These are phyloP conservation scores for Ichneumon xanthorius DNA, from an alignment of 2,888 invertebrate species.

Conservation along the genomic window DNA sequence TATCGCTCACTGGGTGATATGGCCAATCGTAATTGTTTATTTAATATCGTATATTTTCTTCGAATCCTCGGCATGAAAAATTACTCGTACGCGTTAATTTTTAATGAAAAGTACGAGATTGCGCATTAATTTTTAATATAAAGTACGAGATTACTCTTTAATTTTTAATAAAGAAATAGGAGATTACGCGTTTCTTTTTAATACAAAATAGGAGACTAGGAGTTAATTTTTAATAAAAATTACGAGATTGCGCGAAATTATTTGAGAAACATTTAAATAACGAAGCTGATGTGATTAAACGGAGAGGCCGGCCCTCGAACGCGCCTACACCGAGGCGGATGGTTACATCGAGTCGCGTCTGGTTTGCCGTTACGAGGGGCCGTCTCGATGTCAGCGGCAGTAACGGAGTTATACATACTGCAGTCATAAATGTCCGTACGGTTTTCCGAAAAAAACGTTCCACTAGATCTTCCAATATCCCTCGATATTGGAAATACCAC, in stretches of 20 bases:
- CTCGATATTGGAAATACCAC: background rate
- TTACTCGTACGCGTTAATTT: no score
- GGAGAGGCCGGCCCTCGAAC: background rate
- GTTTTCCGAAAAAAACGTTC: background rate
- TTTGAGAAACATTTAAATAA: background rate
- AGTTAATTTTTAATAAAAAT: no score
- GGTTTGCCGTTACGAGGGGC: background rate
- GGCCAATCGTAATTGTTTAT: no score
- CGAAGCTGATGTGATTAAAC: background rate
- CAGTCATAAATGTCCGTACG: conserved; percentile 3
- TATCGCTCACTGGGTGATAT: no score
- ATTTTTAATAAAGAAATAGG: no score
- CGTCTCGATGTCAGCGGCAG: conserved; percentile 9
- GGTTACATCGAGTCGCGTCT: background rate
- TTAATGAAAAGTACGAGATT: no score
- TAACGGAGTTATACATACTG: conserved; percentile 12
- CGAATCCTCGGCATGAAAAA: no score
- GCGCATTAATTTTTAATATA: no score
- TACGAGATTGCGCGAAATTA: background rate
- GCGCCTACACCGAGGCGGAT: background rate
- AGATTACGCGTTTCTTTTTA: no score
- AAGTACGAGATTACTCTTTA: no score
- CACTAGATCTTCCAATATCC: background rate
- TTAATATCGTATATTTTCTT: no score
- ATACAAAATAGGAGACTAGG: no score